Conservation (phyloP, 2,888 invertebrate genomes). For the Trachelus troglodyta region DNA sequence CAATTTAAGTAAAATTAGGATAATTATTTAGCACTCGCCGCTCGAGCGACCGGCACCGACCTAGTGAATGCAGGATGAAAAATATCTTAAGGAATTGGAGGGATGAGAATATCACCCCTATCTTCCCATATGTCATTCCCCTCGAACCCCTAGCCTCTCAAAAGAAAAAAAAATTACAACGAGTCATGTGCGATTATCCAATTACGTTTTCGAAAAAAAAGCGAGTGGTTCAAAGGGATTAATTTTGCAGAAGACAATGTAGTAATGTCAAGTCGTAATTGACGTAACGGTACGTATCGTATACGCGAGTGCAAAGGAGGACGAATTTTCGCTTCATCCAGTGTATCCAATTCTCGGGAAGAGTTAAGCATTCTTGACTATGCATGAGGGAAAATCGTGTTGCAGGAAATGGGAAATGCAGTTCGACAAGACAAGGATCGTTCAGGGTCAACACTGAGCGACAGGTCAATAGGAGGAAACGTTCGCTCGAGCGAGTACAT, state of each 20-base stretch:
- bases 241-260: neutral
- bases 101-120: neutral
- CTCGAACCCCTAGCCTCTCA: neutral
- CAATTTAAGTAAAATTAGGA: conserved; percentile 26
- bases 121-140: too few species aligned
- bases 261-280: neutral
- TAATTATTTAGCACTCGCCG: conserved; percentile 23
- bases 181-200: neutral
- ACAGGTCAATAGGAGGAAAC: conserved; percentile 37
- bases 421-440: neutral
- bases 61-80: neutral
- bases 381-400: neutral
- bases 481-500: conserved; percentile 15
- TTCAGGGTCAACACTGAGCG: conserved; percentile 8
- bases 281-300: neutral
- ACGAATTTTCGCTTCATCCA: neutral
- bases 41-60: neutral
- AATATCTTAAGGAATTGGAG: neutral
- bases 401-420: neutral
- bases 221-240: neutral
- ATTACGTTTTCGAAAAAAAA: neutral
- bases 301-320: neutral
- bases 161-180: neutral
- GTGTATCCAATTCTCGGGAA: neutral
- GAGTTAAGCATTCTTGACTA: neutral